Base-by-base conservation (phyloP, 2,888 invertebrate genomes). In the Meghimatium bilineatum region DNA sequence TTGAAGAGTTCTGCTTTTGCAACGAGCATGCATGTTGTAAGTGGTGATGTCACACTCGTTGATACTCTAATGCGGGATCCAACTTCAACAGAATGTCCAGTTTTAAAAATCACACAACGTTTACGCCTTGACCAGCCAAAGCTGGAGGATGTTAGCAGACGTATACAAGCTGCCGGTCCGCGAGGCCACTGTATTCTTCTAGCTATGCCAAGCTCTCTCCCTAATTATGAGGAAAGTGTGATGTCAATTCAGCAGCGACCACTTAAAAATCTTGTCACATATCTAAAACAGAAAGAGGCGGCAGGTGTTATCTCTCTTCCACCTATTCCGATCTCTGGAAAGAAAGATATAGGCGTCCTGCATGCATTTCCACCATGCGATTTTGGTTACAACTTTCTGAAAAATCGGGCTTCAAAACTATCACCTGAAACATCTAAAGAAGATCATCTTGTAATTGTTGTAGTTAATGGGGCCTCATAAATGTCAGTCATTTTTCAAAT, bases 361-460 rank as follows among this genome's bases (percentile, higher is more conserved):
- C 99, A 99, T 94, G 98, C 98, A 74, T 99, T 99, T 94, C 99
- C 99, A 85, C 98, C 98, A n/a, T 98, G 98, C 94, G 96, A 97
- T 80, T 99, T 98, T 93, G 98, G 98, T 63, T 96, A 97, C n/a
- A 97, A 98, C 90, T 95, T 98, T 80, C 94, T 99, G 74, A 97
- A 97, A 93, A 95, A 97, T 88, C 96, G 97, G 85, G 98, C 98
- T 91, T 97, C 97, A 87, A 97, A 96, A 92, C 95, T 99, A 83
- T 96, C 97, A 32, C 84, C 89, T 44, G 97, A 97, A 66, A 78
- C 83, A 52, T 60, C 86, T 8, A 97, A 98, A 93, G 98, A 98
- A 93, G 98, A 99, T 93, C 98, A 98, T 94, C 95, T 92, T 79
- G 89, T 98, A 91, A 97, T 99, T 86, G 97, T 98, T 92, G 98